Evolutionary conservation across 1,140 invertebrate genomes (phyloP), one percentile per base, ranked within the genome.

Genomic region (Lepidotrigona ventralis): DNA sequence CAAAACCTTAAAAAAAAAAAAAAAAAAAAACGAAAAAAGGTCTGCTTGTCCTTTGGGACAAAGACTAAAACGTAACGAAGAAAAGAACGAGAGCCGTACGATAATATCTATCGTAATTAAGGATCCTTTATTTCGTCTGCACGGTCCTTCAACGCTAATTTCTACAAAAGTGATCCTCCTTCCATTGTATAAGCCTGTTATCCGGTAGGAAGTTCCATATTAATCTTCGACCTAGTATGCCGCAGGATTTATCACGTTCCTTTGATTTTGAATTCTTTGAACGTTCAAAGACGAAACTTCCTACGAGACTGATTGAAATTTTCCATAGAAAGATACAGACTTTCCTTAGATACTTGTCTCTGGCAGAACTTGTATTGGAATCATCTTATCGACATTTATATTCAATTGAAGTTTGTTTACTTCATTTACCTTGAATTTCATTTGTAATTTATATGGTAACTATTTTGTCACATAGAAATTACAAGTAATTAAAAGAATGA

Each of bases 41-140:
- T 15, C 19, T 56, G 4, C 54, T 3, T 19, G 5, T 5, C 54
- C 54, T 56, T 15, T 56, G 39, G 51, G 2, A 15, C 6, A 14
- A 29, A 64, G n/a, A 64, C n/a, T 1, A 26, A 64, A 64, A 29
- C 11, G 58, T 60, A 64, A 64, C 15, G 14, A 14, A 78, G 51
- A 74, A 56, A 72, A 39, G 26, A 79, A 2, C 1, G 17, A 17
- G 21, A 53, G 2, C 12, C 8, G 66, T 23, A 53, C n/a, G 68
- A 77, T 76, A 11, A 66, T 76, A 80, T 81, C 72, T 74, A 19
- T 66, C 53, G 53, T 83, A 83, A 83, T 83, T 29, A 71, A 76
- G 29, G 26, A 39, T 51, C 56, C 21, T 60, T 81, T 68, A 33
- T 86, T 64, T 46, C 54, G 4, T 53, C n/a, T 17, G n/a, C 29